Base-by-base conservation (phyloP, 2,113 vertebrate genomes). In the Lepus timidus region DNA sequence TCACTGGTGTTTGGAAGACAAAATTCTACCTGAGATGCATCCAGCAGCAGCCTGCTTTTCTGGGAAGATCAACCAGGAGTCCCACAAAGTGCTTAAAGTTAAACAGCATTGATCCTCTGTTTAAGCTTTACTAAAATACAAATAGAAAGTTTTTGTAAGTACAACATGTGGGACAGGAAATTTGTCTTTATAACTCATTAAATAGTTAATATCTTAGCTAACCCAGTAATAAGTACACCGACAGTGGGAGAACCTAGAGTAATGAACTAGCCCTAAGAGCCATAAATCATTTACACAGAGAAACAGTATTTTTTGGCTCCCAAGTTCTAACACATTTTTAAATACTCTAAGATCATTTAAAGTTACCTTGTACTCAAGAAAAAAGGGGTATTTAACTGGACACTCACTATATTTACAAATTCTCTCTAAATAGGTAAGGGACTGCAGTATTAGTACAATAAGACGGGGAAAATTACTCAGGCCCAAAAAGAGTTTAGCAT, bases 1-100 rank as follows among this genome's bases (percentile, higher is more conserved):
- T 93, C 93, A 94, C 68, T 96, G 80, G 92, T 65, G 27, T 95
- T 94, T 95, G n/a, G 89, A 83, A 95, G 55, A 91, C 85, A 95
- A 95, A 91, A 78, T 80, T 61, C 62, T 39, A 55, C 44, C n/a
- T 51, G 17, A 65, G 78, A 94, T 36, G 9, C 13, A 74, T 4
- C 65, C 25, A 76, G n/a, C 14, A 79, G 82, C 61, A 81, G 52
- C 25, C 87, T 58, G 29, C 49, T 87, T 89, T 86, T 81, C 71
- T 11, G 20, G 39, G 71, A 78, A 78, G 9, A 29, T 75, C 62
- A 67, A 62, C 52, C 44, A 44, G 44, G n/a, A 67, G 20, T 36
- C 52, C 20, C 79, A 80, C 62, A 65, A 91, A 92, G 29, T 73
- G 17, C 51, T 58, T 49, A 79, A 52, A 86, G 86, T 14, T 70